Evolutionary conservation across 2,888 invertebrate genomes (phyloP), one percentile per base, ranked within the genome.

Genomic region (Salpingus planirostris): DNA sequence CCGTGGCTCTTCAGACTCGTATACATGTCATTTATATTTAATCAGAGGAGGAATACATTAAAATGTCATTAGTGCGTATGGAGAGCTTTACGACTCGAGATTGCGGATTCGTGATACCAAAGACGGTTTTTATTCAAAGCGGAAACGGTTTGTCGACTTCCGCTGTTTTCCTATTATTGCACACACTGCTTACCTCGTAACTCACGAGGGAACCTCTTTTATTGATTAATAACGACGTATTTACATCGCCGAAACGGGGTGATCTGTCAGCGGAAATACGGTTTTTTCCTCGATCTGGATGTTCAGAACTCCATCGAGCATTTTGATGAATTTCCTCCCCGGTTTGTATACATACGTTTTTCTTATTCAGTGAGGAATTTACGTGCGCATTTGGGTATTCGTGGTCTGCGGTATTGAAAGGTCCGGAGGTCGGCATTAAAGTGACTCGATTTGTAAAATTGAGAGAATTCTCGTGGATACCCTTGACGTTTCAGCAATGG

Each of bases 71-170:
- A 38, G 31, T 34, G 31, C n/a, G n/a, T n/a, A n/a, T n/a, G 11
- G 11, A 15, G 26, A 26, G 30, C 21, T 31, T 37, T 39, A 38
- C 36, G 33, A 36, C 27, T 28, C 24, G 27, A 40, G 37, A 43
- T 43, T 31, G 38, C 36, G 27, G 33, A 35, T 38, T 35, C 40
- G 43, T 37, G 43, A 40, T 43, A 40, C 35, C 27, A 30, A 35
- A 43, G 39, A 31, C 33, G 33, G 40, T 43, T 43, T 43, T 43
- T 43, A 43, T 43, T 40, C 43, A 33, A 29, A 40, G 34, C 35
- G 43, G 43, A 43, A 43, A 40, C 43, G 38, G 43, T 38, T 43
- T 40, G 43, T 38, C 36, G 43, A 36, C 40, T 43, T 43, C 43
- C 43, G 39, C 39, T 42, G 39, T 42, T 42, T 18, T 40, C 38